Evolutionary conservation across 2,888 invertebrate genomes (phyloP).

Genomic region (Hirtodrosophila cameraria): DNA sequence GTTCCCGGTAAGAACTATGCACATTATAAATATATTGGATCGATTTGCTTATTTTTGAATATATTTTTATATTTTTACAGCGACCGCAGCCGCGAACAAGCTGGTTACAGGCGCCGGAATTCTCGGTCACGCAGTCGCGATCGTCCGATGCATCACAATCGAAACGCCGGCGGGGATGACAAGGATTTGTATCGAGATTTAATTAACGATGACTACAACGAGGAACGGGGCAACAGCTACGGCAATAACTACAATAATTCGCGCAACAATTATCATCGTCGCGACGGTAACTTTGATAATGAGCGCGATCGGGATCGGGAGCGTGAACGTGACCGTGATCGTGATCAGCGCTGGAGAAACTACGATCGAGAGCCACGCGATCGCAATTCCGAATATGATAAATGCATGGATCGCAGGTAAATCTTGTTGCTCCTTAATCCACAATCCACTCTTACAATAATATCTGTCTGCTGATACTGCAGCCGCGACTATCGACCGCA

Average conservation of each 20-base stretch:
- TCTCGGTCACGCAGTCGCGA: conserved; percentile 83
- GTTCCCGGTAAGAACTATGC: conserved; percentile 68
- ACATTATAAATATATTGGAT: not conserved
- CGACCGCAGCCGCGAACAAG: conserved; percentile 80
- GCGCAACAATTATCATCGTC: conserved; percentile 58
- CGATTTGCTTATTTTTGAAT: not conserved
- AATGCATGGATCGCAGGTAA: conserved; percentile 58
- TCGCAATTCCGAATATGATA: conserved; percentile 54
- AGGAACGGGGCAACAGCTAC: conserved; percentile 67
- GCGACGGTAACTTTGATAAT: conserved; percentile 63
- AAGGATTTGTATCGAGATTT: conserved; percentile 83
- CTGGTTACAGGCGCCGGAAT: conserved; percentile 73
- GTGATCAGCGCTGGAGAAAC: conserved; percentile 62
- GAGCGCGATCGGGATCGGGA: conserved; percentile 58
- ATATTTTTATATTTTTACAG: conserved; percentile 44
- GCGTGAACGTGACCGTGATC: conserved; percentile 53
- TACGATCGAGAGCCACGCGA: conserved; percentile 61
- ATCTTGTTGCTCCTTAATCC: no score
- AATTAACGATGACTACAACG: conserved; percentile 83
- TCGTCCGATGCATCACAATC: conserved; percentile 64
- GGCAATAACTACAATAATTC: conserved; percentile 61
- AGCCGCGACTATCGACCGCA: conserved; percentile 62
- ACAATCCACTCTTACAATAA: not conserved
- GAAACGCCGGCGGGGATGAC: conserved; percentile 65
- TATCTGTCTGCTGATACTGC: not conserved